Evolutionary conservation across 2,888 invertebrate genomes (phyloP).

Genomic region (Melanargia galathea): DNA sequence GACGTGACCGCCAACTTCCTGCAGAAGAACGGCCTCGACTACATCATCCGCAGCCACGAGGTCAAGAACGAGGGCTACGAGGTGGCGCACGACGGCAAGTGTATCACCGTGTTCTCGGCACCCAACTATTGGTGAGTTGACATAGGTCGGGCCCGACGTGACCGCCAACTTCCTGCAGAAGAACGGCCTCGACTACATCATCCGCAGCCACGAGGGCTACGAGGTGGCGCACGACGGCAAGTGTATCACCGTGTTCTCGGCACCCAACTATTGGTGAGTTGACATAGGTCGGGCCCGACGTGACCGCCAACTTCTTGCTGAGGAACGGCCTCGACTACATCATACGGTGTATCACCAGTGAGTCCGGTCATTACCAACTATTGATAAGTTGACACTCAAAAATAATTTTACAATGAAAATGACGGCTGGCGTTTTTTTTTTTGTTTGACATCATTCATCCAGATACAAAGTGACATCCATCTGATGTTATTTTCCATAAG

Average conservation of each 20-base stretch:
- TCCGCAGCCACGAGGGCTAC: constrained; percentile 98
- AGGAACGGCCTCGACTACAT: constrained; percentile 95
- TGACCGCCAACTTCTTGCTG: constrained; percentile 92
- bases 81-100: constrained; percentile 94
- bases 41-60: constrained; percentile 98
- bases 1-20: constrained; percentile 96
- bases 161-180: constrained; percentile 91
- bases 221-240: constrained; percentile 97
- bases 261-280: constrained; percentile 98
- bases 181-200: constrained; percentile 96
- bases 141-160: constrained; percentile 97
- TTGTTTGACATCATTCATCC: no score
- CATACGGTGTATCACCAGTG: constrained; percentile 84
- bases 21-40: constrained; percentile 92
- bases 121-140: constrained; percentile 97
- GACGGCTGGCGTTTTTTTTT: no score
- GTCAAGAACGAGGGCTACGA: constrained; percentile 99
- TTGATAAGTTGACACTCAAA: no score
- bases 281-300: constrained; percentile 96
- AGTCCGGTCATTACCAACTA: no score
- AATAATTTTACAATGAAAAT: no score
- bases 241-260: constrained; percentile 99
- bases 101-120: constrained; percentile 99
- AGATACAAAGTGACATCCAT: no score
- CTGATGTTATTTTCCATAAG: no score